Evolutionary conservation across 2,113 vertebrate species (phyloP), one percentile per base, ranked within the genome.

Genomic region (Callocephalon fimbriatum): DNA sequence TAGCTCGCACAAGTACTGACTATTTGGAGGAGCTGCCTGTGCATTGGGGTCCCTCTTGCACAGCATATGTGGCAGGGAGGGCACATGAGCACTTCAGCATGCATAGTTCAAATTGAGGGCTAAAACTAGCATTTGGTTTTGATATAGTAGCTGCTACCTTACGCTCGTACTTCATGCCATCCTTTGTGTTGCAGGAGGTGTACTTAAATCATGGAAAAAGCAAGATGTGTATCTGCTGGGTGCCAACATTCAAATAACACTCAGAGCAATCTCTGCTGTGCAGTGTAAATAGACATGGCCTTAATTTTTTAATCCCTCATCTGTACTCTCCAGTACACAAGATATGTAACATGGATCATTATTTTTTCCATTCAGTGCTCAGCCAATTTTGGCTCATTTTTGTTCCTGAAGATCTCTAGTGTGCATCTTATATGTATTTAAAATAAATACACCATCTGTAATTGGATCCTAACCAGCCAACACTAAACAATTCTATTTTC

Each of bases 361-460:
- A 95, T 97, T 97, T 98, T 97, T 97, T 93, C 96, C 90, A 97
- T 95, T 97, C 94, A 74, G 86, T 82, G 76, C 83, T 16, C 94
- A 95, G 93, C 94, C 94, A 94, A 80, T 95, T 97, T 96, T 32
- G 14, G 78, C 79, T 96, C 72, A 38, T 95, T 97, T 94, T 97
- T 96, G 74, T 95, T 96, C 81, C 86, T 92, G 93, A 90, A 96
- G 94, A 94, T 95, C 88, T 96, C 95, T 77, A 92, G 91, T 86
- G 71, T 95, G 83, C 16, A 4, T 94, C 92, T 91, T 93, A 78
- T 73, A 95, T 71, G 81, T 97, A 23, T 15, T 96, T 97, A 96
- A 98, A 97, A 96, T 97, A 97, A 97, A 97, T 88, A 96, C 56
- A 78, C 78, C 90, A 90, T 56, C 93, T 12, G 14, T 96, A 97